Conservation (phyloP, 2,797 vertebrate genomes). For the Sebastes paucispinis region DNA sequence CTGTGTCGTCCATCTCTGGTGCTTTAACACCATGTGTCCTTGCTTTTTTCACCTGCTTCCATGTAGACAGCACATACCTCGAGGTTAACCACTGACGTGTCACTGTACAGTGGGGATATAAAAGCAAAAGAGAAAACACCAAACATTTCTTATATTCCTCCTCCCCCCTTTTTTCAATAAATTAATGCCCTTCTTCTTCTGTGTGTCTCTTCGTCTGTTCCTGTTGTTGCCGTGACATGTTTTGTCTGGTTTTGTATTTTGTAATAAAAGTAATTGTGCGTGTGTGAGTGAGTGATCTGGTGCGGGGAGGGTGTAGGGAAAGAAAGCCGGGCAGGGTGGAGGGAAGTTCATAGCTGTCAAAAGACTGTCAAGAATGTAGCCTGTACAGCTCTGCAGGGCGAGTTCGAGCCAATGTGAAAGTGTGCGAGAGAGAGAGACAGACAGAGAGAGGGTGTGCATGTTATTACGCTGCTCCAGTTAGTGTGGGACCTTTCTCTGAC, state of each 20-base stretch:
- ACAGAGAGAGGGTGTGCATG: constrained; percentile 52
- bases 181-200: constrained; percentile 9
- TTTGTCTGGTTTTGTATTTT: background rate
- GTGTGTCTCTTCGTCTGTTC: background rate
- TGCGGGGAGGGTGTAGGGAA: constrained; percentile 17
- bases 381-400: constrained; percentile 64
- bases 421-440: constrained; percentile 7
- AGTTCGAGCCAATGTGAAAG: constrained; percentile 32
- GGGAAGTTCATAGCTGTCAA: constrained; percentile 51
- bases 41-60: constrained; percentile 3
- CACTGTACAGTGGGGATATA: background rate
- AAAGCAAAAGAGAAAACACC: background rate
- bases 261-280: constrained; percentile 20
- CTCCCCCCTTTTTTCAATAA: constrained; percentile 31
- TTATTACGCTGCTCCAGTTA: constrained; percentile 38
- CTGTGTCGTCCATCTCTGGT: background rate
- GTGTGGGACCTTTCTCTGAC: constrained; percentile 56
- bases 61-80: background rate
- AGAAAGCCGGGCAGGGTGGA: constrained; percentile 25
- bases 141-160: background rate
- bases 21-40: background rate
- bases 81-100: background rate
- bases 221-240: background rate
- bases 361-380: constrained; percentile 75
- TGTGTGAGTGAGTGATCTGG: constrained; percentile 29